These are phyloP conservation scores for Tetragonisca angustula DNA, from an alignment of 2,888 invertebrate species.

Conservation along the genomic window DNA sequence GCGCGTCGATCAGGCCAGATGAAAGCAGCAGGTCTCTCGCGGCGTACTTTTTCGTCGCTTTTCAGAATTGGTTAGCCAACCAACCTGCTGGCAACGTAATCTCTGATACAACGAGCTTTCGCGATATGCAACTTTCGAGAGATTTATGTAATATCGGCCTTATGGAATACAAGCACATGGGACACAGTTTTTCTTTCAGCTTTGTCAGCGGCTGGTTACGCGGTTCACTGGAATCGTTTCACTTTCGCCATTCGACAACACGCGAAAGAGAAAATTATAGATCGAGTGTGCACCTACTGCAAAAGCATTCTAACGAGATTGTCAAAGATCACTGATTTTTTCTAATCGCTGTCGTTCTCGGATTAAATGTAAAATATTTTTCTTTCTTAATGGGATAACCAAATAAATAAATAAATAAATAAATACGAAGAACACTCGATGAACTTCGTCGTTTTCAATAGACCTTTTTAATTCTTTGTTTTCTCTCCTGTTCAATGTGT, in stretches of 20 bases:
- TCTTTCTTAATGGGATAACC: too few relatives aligned
- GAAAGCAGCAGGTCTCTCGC: constrained; percentile 40
- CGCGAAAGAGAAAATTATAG: neutral
- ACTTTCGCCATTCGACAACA: constrained; percentile 32
- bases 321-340: too few relatives aligned
- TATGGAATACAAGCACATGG: neutral
- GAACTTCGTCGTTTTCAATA: too few relatives aligned
- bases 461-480: too few relatives aligned
- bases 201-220: constrained; percentile 33
- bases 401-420: too few relatives aligned
- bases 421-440: too few relatives aligned
- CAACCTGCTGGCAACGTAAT: neutral
- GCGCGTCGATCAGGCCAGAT: constrained; percentile 51
- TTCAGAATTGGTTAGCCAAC: neutral
- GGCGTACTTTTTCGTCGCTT: neutral
- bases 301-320: neutral
- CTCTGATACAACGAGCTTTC: constrained; percentile 10
- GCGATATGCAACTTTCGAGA: constrained; percentile 4
- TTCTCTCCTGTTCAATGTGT: too few relatives aligned
- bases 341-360: too few relatives aligned
- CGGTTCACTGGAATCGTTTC: constrained; percentile 13
- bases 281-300: neutral
- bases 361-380: too few relatives aligned
- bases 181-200: constrained; percentile 15
- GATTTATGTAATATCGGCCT: constrained; percentile 38